phyloP scores from a whole-genome alignment of 2,797 vertebrate genomes.

The Gymnodraco acuticeps region DNA sequence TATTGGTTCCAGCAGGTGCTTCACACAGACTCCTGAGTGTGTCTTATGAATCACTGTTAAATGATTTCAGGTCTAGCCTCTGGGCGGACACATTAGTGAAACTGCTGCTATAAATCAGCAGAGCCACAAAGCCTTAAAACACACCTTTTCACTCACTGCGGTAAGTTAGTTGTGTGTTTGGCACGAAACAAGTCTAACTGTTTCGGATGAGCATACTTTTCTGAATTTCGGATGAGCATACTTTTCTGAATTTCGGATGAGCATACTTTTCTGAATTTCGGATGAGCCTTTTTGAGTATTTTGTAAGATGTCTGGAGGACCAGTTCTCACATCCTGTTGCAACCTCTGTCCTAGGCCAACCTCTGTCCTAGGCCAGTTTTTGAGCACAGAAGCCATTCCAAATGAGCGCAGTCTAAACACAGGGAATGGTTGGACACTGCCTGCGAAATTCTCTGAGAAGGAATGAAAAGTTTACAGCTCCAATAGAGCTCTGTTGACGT shows the following conservation, averaged over 20 bases:
- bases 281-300: slow-evolving; percentile 34
- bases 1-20: slow-evolving; percentile 33
- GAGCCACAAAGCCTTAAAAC: slow-evolving; percentile 29
- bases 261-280: slow-evolving; percentile 15
- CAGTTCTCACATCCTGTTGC: slow-evolving; percentile 62
- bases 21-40: slow-evolving; percentile 20
- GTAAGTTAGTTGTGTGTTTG: slow-evolving; percentile 15
- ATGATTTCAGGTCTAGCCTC: slow-evolving; percentile 38
- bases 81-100: slow-evolving; percentile 32
- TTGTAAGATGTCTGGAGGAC: slow-evolving; percentile 43
- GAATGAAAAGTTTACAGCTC: slow-evolving; percentile 68
- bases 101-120: slow-evolving; percentile 52
- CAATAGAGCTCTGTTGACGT: slow-evolving; percentile 65
- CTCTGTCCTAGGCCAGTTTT: slow-evolving; percentile 35
- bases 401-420: slow-evolving; percentile 71
- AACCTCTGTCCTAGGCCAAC: slow-evolving; percentile 47
- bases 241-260: slow-evolving; percentile 20
- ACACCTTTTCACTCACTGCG: slow-evolving; percentile 23
- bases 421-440: slow-evolving; percentile 57
- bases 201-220: slow-evolving; percentile 12
- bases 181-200: slow-evolving; percentile 27
- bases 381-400: slow-evolving; percentile 40
- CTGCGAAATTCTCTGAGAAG: slow-evolving; percentile 72
- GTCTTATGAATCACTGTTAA: slow-evolving; percentile 37
- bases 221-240: slow-evolving; percentile 14